These are phyloP conservation scores for Trichonephila clavata DNA, from an alignment of 1,140 invertebrate genomes.

Conservation along the genomic window DNA sequence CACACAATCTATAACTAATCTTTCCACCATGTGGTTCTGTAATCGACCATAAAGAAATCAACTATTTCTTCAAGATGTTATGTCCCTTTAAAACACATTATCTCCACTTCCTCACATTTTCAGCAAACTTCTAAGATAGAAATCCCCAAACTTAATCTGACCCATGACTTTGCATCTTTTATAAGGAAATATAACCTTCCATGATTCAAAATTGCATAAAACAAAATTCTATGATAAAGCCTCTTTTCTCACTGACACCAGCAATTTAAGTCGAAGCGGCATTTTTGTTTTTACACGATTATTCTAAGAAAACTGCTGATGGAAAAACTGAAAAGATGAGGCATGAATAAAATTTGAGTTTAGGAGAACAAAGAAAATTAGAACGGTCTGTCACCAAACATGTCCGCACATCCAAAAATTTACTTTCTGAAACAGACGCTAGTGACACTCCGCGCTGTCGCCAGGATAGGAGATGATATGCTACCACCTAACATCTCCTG, in stretches of 20 bases:
- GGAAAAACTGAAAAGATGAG: constrained; percentile 1
- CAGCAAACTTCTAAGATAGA: too few species aligned
- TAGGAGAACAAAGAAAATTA: constrained; percentile 6
- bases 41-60: too few species aligned
- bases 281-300: background rate
- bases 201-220: too few species aligned
- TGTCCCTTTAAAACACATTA: too few species aligned
- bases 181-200: too few species aligned
- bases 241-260: background rate
- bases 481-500: constrained; percentile 22
- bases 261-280: background rate
- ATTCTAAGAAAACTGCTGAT: background rate
- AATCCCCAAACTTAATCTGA: too few species aligned
- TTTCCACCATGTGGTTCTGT: too few species aligned
- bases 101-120: too few species aligned
- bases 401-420: constrained; percentile 56
- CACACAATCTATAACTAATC: too few species aligned
- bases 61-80: too few species aligned
- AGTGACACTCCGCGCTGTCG: constrained; percentile 49
- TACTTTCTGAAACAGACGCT: background rate
- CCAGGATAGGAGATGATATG: constrained; percentile 44
- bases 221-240: too few species aligned
- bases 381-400: constrained; percentile 16
- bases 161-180: too few species aligned
- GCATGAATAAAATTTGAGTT: constrained; percentile 53